These are phyloP conservation scores for Nemopilema nomurai DNA, from an alignment of 30 jellyfish, hydroid and myxozoan species.

Conservation along the genomic window DNA sequence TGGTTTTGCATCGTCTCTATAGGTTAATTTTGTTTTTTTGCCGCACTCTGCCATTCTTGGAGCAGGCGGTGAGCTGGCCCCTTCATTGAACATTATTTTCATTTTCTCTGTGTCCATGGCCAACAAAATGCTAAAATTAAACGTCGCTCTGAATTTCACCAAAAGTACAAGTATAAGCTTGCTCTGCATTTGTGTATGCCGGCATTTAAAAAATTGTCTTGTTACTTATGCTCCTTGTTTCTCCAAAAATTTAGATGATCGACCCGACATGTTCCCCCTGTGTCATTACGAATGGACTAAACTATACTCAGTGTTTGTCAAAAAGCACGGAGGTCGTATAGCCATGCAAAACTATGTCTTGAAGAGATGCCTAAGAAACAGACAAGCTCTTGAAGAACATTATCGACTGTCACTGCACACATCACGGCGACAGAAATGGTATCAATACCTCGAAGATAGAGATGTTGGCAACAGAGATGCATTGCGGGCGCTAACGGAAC, in stretches of 20 bases:
- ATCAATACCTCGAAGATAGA: slow-evolving; percentile 87
- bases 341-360: slow-evolving; percentile 89
- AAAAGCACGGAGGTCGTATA: slow-evolving; percentile 83
- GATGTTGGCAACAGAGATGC: slow-evolving; percentile 96
- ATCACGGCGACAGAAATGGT: slow-evolving; percentile 94
- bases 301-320: slow-evolving; percentile 74
- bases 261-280: slow-evolving; percentile 92
- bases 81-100: too few relatives aligned
- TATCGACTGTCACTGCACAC: slow-evolving; percentile 90
- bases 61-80: too few relatives aligned
- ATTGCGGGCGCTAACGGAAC: slow-evolving; percentile 85
- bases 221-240: not conserved
- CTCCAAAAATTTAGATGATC: slow-evolving; percentile 53
- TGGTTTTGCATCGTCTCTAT: too few relatives aligned
- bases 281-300: slow-evolving; percentile 98
- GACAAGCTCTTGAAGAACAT: slow-evolving; percentile 97
- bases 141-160: too few relatives aligned
- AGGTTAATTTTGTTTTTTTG: too few relatives aligned
- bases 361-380: slow-evolving; percentile 86
- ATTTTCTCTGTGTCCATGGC: too few relatives aligned
- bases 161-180: too few relatives aligned
- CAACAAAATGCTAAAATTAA: too few relatives aligned
- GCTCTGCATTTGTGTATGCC: too few relatives aligned
- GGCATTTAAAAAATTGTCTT: too few relatives aligned
- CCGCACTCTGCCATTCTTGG: too few relatives aligned